These are phyloP conservation scores for Leucozona laternaria DNA, from an alignment of 2,888 invertebrate species.

Conservation along the genomic window DNA sequence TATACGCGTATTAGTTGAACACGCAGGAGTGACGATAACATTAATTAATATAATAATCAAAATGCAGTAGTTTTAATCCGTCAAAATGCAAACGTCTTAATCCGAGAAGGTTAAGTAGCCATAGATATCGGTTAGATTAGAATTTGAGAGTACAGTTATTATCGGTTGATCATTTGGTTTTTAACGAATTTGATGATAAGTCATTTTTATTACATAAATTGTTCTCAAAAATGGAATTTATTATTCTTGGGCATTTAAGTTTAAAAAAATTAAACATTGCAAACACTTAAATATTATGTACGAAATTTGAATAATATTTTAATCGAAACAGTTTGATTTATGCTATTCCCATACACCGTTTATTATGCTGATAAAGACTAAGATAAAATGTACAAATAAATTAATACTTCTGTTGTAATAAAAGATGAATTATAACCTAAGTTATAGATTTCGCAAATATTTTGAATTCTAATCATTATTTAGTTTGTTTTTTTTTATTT, in stretches of 20 bases:
- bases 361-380: background rate
- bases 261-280: background rate
- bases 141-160: background rate
- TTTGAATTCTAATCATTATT: constrained; percentile 2
- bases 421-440: constrained; percentile 20
- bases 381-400: constrained; percentile 5
- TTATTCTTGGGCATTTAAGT: background rate
- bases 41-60: background rate
- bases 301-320: background rate
- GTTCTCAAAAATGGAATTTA: background rate
- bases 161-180: background rate
- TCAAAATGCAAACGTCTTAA: background rate
- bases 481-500: background rate
- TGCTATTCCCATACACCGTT: background rate
- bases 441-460: constrained; percentile 9
- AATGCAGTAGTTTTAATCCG: too few relatives aligned
- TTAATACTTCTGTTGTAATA: constrained; percentile 16
- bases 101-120: background rate
- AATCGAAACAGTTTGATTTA: background rate
- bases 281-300: background rate
- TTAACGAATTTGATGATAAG: background rate
- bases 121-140: background rate
- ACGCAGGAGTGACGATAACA: constrained; percentile 9
- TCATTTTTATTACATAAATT: background rate
- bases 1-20: background rate